These are phyloP conservation scores for Aphelenchoides besseyi DNA, from an alignment of 1,140 invertebrate genomes.

Conservation along the genomic window DNA sequence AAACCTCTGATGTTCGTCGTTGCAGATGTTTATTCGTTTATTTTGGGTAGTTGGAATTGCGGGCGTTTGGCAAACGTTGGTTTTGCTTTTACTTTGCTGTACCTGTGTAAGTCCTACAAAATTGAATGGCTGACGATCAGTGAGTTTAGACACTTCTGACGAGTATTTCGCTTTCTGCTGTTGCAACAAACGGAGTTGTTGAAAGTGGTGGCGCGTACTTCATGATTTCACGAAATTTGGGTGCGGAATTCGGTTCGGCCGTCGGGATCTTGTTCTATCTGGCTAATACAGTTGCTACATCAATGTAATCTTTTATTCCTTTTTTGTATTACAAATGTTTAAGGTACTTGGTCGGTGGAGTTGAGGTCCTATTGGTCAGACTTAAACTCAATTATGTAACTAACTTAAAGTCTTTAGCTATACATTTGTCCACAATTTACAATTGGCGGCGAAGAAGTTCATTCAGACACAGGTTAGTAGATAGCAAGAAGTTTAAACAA, in stretches of 20 bases:
- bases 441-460: conserved; percentile 53
- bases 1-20: neutral
- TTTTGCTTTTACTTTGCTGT: conserved; percentile 55
- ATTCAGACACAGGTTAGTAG: conserved; percentile 42
- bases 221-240: conserved; percentile 95
- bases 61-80: conserved; percentile 49
- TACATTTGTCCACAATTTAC: conserved; percentile 51
- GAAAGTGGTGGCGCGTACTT: conserved; percentile 87
- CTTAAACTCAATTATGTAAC: conserved; percentile 12
- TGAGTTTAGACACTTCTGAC: conserved; percentile 83
- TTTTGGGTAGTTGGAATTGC: conserved; percentile 59
- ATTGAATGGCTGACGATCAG: neutral
- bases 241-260: conserved; percentile 95
- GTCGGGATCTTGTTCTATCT: conserved; percentile 98
- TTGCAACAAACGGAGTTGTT: conserved; percentile 98
- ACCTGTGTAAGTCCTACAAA: conserved; percentile 51
- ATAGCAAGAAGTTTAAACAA: neutral
- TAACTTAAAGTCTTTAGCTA: conserved; percentile 28
- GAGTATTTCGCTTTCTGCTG: conserved; percentile 96
- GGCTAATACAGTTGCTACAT: conserved; percentile 91
- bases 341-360: conserved; percentile 74
- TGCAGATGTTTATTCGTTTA: conserved; percentile 59
- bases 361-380: conserved; percentile 88
- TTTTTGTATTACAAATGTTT: conserved; percentile 9
- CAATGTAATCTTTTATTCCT: conserved; percentile 84